Conservation (phyloP, 23 tunicate genomes). For the Styela clava region DNA sequence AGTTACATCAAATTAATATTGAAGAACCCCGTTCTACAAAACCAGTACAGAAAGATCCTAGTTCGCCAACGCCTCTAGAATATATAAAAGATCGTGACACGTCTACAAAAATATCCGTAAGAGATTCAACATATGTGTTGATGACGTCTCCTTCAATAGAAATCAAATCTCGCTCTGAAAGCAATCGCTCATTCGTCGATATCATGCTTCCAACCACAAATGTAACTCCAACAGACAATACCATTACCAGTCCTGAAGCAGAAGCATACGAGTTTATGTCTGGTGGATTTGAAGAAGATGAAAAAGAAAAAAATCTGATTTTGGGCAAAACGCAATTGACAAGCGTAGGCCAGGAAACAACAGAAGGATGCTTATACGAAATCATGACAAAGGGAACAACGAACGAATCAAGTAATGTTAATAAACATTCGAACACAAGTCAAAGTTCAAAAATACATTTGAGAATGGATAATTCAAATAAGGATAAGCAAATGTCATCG, state of each 20-base stretch:
- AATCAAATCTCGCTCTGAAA: too few species aligned
- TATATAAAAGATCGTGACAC: neutral
- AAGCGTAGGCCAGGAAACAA: neutral
- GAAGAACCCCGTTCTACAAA: neutral
- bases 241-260: too few species aligned
- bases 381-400: neutral
- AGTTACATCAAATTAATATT: neutral
- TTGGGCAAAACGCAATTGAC: too few species aligned
- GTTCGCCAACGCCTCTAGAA: neutral
- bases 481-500: neutral
- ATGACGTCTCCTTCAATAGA: neutral
- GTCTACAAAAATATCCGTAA: neutral
- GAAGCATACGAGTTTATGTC: neutral
- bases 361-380: neutral
- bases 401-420: neutral
- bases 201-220: too few species aligned
- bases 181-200: too few species aligned
- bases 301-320: too few species aligned
- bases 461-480: neutral
- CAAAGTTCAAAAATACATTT: neutral
- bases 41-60: neutral
- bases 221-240: too few species aligned
- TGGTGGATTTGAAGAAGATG: neutral
- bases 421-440: neutral
- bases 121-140: neutral